Conservation (phyloP, 2,113 vertebrate genomes). For the Muscicapa adusta region DNA sequence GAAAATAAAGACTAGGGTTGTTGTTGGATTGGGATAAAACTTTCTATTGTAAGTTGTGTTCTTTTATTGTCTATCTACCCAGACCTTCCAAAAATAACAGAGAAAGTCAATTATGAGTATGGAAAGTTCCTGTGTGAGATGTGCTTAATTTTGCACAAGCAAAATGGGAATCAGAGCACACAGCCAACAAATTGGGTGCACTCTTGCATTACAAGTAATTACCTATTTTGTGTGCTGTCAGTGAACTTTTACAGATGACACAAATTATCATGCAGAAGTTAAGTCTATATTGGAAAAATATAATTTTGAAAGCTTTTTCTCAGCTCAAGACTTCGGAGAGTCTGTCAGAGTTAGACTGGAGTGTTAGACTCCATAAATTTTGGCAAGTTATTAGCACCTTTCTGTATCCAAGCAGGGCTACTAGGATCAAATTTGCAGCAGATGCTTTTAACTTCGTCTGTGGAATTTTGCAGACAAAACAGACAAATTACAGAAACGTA, state of each 20-base stretch:
- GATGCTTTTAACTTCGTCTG: conserved; percentile 11
- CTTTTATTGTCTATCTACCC: neutral
- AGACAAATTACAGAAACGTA: neutral
- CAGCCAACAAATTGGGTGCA: neutral
- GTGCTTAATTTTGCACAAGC: neutral
- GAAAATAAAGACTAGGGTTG: neutral
- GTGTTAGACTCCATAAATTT: neutral
- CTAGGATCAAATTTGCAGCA: conserved; percentile 22
- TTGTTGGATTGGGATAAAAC: neutral
- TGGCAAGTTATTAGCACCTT: conserved; percentile 14
- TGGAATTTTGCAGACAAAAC: conserved; percentile 41
- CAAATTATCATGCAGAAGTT: neutral
- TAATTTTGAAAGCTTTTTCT: neutral
- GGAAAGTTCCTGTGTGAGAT: neutral
- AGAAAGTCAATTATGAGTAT: neutral
- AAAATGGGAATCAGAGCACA: neutral
- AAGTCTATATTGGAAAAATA: neutral
- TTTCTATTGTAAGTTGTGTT: neutral
- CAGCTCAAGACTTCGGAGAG: neutral
- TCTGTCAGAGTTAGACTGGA: neutral
- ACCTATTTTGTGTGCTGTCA: neutral
- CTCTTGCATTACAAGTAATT: neutral
- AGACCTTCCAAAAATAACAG: neutral
- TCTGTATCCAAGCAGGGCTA: neutral
- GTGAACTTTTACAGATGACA: neutral